Evolutionary conservation across 2,888 invertebrate genomes (phyloP).

Genomic region (Chironomus tentans): DNA sequence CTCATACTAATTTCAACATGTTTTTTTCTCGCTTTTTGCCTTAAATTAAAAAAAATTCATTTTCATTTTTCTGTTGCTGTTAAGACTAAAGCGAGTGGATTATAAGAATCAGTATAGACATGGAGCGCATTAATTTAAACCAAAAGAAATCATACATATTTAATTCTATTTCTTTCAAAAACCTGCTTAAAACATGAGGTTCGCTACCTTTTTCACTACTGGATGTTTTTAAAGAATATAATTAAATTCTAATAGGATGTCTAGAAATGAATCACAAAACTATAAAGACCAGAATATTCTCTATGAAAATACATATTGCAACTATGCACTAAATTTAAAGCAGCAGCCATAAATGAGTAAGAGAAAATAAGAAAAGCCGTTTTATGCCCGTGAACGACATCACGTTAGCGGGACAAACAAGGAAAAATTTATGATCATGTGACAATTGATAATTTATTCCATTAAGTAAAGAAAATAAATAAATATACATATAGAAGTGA

Average conservation of each 20-base stretch:
- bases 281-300: too few species aligned
- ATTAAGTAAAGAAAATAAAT: background rate
- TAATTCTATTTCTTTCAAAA: too few species aligned
- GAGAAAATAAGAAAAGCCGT: background rate
- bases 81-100: too few species aligned
- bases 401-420: background rate
- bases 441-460: slow-evolving; percentile 25
- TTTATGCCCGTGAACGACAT: background rate
- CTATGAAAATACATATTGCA: too few species aligned
- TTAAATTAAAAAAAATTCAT: background rate
- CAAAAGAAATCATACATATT: too few species aligned
- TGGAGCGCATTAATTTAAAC: too few species aligned
- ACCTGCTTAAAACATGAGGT: too few species aligned
- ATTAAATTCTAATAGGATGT: too few species aligned
- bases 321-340: background rate
- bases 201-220: too few species aligned
- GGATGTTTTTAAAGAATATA: too few species aligned
- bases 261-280: too few species aligned
- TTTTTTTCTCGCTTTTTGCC: background rate
- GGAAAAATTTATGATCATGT: slow-evolving; percentile 21
- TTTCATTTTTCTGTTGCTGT: background rate
- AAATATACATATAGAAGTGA: background rate
- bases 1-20: background rate
- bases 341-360: background rate
- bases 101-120: too few species aligned